Evolutionary conservation across 2,797 vertebrate genomes (phyloP).

Genomic region (Sebastes itinus): DNA sequence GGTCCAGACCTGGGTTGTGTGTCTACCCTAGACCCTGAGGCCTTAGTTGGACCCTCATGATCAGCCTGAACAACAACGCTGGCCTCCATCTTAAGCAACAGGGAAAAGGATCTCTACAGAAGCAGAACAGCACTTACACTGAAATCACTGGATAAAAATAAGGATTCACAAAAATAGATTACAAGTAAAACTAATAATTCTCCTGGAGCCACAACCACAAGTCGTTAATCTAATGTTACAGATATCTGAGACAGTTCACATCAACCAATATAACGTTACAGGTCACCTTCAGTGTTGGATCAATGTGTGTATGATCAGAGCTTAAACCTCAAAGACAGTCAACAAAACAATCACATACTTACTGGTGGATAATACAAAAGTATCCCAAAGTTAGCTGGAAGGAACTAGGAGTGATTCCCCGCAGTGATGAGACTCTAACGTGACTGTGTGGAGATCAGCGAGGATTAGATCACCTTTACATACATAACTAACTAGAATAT

Average conservation of each 20-base stretch:
- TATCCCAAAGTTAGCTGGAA: conserved; percentile 21
- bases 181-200: background rate
- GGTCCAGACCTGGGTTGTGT: background rate
- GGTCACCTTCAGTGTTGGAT: background rate
- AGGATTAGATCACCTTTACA: background rate
- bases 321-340: conserved; percentile 4
- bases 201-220: background rate
- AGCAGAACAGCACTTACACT: background rate
- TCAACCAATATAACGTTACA: background rate
- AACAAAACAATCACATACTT: conserved; percentile 50
- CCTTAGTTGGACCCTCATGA: background rate
- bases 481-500: background rate
- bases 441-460: background rate
- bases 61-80: background rate
- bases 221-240: background rate
- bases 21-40: background rate
- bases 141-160: background rate
- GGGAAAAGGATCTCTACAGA: background rate
- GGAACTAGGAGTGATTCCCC: conserved; percentile 13
- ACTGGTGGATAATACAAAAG: conserved; percentile 41
- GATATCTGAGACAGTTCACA: background rate
- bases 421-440: background rate
- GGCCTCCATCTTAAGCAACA: conserved; percentile 6
- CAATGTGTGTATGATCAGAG: background rate
- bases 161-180: background rate